Percentiles rank a stretch among this genome's conserved stretches.
These are phyloP conservation scores for Brachynemurus nebulosus DNA, from an alignment of 2,888 invertebrate genomes.

Conservation along the genomic window DNA sequence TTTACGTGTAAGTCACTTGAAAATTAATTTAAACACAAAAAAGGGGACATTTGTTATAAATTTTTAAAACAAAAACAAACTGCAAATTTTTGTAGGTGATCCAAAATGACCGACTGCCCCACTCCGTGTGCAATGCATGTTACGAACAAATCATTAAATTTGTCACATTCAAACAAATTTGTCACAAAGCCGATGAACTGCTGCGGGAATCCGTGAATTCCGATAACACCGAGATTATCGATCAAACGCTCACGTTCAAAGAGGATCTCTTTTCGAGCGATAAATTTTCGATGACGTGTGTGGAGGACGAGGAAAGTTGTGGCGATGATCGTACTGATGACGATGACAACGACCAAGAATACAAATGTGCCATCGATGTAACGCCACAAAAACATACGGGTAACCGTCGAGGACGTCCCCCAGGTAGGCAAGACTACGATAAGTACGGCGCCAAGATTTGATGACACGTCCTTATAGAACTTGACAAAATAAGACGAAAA, in stretches of 20 bases:
- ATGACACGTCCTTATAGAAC: too few relatives aligned
- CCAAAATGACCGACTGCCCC: conserved; percentile 20
- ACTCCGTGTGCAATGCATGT: conserved; percentile 18
- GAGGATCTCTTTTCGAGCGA: not conserved
- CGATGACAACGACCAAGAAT: not conserved
- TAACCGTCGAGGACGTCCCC: conserved; percentile 4
- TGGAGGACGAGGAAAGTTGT: not conserved
- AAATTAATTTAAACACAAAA: not conserved
- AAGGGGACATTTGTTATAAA: not conserved
- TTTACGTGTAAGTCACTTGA: conserved; percentile 19
- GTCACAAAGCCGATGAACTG: conserved; percentile 8
- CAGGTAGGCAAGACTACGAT: too few relatives aligned
- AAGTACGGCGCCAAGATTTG: too few relatives aligned
- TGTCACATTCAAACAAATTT: conserved; percentile 9
- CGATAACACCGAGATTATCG: conserved; percentile 4
- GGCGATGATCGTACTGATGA: not conserved
- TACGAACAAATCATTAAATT: conserved; percentile 6
- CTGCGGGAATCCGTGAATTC: conserved; percentile 6
- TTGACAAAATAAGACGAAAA: too few relatives aligned
- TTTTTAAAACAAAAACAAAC: not conserved
- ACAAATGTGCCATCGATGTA: not conserved
- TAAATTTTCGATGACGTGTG: not conserved
- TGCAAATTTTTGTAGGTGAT: conserved; percentile 18
- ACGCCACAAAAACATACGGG: conserved; percentile 9
- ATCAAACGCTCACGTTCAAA: not conserved